phyloP scores from a whole-genome alignment of 2,113 vertebrate genomes.

The Poicephalus meyeri region DNA sequence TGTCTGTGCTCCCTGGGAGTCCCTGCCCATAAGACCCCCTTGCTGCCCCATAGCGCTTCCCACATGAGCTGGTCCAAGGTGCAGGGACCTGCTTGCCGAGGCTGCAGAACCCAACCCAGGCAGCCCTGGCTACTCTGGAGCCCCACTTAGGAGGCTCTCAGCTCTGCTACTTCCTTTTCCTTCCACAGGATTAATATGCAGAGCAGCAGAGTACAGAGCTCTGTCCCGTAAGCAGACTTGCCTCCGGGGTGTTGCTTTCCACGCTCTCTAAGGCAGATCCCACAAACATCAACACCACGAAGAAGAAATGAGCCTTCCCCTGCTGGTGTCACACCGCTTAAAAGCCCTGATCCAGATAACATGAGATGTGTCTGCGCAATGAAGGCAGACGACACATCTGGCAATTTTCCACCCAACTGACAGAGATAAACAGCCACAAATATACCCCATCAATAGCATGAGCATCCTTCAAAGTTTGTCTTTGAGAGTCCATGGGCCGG shows the following conservation, averaged over 20 bases:
- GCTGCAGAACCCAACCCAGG: not conserved
- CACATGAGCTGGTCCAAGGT: fast-evolving
- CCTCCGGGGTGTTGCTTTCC: not conserved
- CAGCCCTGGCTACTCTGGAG: not conserved
- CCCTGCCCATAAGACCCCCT: not conserved
- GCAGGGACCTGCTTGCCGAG: fast-evolving
- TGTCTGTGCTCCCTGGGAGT: not conserved
- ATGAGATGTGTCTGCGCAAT: not conserved
- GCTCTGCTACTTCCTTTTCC: not conserved
- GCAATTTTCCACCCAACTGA: conserved; percentile 38
- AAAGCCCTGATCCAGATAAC: not conserved
- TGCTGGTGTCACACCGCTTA: not conserved
- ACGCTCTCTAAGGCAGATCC: not conserved
- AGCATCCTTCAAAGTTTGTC: not conserved
- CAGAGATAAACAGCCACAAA: conserved; percentile 46
- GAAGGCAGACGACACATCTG: conserved; percentile 11
- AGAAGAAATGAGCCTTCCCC: not conserved
- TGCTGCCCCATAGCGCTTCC: not conserved
- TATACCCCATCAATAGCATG: not conserved
- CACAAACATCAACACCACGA: fast-evolving
- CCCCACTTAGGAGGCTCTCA: not conserved
- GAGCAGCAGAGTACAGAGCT: not conserved
- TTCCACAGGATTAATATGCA: not conserved
- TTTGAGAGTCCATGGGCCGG: not conserved
- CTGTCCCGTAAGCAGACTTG: fast-evolving